Evolutionary conservation across 2,113 vertebrate species (phyloP), one percentile per base, ranked within the genome.

Genomic region (Cynoglossus semilaevis): DNA sequence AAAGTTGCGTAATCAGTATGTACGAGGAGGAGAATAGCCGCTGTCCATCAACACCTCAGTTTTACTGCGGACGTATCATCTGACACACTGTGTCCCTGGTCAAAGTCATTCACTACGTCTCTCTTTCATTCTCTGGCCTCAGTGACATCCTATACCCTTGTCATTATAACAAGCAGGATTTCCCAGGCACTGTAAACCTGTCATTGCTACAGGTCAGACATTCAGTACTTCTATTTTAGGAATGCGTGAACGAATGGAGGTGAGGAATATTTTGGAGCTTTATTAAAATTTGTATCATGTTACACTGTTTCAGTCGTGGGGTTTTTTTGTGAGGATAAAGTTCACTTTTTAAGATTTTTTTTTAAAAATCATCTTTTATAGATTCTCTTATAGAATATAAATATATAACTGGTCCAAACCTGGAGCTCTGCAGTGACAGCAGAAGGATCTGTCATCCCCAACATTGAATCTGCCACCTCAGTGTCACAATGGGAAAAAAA

Each of bases 1-100:
- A 17, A 9, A 38, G 38, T 0, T 22, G 57, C 41, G 61, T 53
- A 53, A 74, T 54, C 48, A 5, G 51, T 17, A 48, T 4, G 15
- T 50, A 37, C 16, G 8, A 44, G 53, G 47, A 62, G 55, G 50
- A 63, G 62, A 63, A 49, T 18, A 6, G 35, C 50, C 52, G 67
- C 56, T 17, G 47, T 53, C 73, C 62, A 42, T 84, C 84, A 81
- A 38, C 72, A 75, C 70, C 60, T 65, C 70, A n/a, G 76, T 76
- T 29, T 70, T 6, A 53, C 56, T 49, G 60, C 74, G 49, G 66
- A 44, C 14, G 0, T 61, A 74, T 53, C 65, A n/a, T 64, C 65
- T 51, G 53, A 58, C 76, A 29, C 50, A 2, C n/a, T 46, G 40
- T 15, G 53, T 51, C 63, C 38, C 37, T 8, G 76, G 76, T 81